Percentiles rank a stretch among this genome's conserved stretches.
Evolutionary conservation across 2,113 vertebrate genomes (phyloP).

Genomic region (Perognathus longimembris): DNA sequence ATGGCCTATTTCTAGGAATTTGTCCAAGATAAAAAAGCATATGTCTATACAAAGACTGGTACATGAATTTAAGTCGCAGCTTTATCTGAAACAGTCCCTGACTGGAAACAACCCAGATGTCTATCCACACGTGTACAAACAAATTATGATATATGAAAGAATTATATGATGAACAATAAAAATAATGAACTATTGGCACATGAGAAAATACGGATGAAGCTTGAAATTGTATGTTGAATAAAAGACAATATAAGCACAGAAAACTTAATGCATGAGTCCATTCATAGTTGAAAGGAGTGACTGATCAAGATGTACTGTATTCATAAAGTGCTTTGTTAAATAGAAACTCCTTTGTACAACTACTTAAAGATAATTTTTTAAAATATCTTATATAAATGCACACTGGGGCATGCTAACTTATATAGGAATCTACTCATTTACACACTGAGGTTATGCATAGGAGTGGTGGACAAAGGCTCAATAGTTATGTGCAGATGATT

Average conservation of each 20-base stretch:
- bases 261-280: not conserved
- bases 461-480: too few species aligned
- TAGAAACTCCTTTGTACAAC: too few species aligned
- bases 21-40: not conserved
- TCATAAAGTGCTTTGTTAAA: too few species aligned
- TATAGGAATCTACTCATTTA: too few species aligned
- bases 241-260: not conserved
- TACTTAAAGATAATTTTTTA: too few species aligned
- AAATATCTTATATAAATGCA: too few species aligned
- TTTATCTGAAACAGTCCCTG: not conserved
- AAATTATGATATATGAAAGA: constrained; percentile 32
- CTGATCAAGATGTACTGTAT: too few species aligned
- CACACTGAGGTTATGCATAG: too few species aligned
- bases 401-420: too few species aligned
- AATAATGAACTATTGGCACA: not conserved
- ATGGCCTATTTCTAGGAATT: constrained; percentile 18
- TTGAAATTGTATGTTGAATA: not conserved
- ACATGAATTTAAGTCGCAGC: constrained; percentile 14
- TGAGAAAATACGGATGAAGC: not conserved
- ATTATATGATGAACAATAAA: constrained; percentile 21
- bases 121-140: constrained; percentile 17
- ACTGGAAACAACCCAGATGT: constrained; percentile 1
- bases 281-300: not conserved
- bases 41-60: not conserved
- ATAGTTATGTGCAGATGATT: too few species aligned